A percentile compares a stretch with the other conserved stretches of the same genome.
phyloP scores from a whole-genome alignment of 2,797 vertebrate species.

The Salmo trutta region DNA sequence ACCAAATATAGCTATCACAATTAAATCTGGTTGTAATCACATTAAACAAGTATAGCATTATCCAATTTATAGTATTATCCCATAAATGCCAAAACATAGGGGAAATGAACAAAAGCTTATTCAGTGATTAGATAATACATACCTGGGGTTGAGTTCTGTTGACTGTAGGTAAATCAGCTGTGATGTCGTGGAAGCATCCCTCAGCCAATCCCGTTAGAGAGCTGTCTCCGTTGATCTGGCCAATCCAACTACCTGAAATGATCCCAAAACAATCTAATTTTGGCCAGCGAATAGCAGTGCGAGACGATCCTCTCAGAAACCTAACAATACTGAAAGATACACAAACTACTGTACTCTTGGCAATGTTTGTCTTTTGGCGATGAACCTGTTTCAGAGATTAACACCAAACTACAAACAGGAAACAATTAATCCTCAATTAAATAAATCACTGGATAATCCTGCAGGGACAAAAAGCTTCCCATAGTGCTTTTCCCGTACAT shows the following conservation, averaged over 20 bases:
- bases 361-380: constrained; percentile 57
- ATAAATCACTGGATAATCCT: constrained; percentile 57
- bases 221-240: constrained; percentile 87
- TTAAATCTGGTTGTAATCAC: too few relatives aligned
- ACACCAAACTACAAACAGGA: constrained; percentile 44
- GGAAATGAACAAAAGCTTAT: constrained; percentile 12
- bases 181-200: constrained; percentile 82
- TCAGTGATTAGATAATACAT: constrained; percentile 36
- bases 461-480: constrained; percentile 70
- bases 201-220: constrained; percentile 82
- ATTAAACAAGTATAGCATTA: too few relatives aligned
- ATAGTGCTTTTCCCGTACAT: constrained; percentile 63
- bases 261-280: constrained; percentile 58
- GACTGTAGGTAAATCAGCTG: constrained; percentile 80
- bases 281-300: constrained; percentile 13
- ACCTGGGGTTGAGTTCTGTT: constrained; percentile 82
- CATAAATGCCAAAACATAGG: not conserved
- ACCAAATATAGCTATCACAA: too few relatives aligned
- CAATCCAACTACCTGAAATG: constrained; percentile 82
- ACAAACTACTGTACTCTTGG: constrained; percentile 58
- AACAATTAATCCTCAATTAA: constrained; percentile 60
- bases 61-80: not conserved
- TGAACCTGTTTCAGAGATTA: constrained; percentile 57
- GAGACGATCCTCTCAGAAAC: constrained; percentile 19
- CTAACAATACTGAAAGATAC: constrained; percentile 46